These are phyloP conservation scores for Isaurus tuberculatus DNA, from an alignment of 92 coral and sea anemone species.

Conservation along the genomic window DNA sequence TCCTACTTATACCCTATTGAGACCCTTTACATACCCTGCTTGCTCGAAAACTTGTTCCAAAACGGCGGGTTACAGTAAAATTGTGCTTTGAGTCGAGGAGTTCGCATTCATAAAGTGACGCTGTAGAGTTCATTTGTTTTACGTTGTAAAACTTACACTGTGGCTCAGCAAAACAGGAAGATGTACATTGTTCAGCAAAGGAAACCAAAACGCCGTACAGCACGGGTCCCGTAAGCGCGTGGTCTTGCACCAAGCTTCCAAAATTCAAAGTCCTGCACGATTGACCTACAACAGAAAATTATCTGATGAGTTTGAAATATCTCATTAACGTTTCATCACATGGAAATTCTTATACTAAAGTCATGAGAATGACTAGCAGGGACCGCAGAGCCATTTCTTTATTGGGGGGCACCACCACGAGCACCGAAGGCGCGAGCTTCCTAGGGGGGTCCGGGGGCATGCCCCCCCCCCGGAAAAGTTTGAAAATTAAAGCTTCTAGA, in stretches of 20 bases:
- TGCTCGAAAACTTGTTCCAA: slow-evolving; percentile 19
- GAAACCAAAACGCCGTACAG: not conserved
- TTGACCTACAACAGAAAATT: not conserved
- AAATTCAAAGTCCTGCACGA: slow-evolving; percentile 12
- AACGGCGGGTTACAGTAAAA: not conserved
- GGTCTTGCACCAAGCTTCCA: not conserved
- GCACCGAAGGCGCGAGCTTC: too few relatives aligned
- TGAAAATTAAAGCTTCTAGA: too few relatives aligned
- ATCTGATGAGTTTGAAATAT: too few relatives aligned
- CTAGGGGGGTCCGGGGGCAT: too few relatives aligned
- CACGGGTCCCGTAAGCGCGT: not conserved
- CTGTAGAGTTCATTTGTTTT: not conserved
- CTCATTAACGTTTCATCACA: too few relatives aligned
- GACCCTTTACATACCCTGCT: not conserved
- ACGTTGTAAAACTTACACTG: slow-evolving; percentile 4
- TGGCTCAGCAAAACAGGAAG: slow-evolving; percentile 3
- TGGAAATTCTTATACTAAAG: too few relatives aligned
- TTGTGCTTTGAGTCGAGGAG: not conserved
- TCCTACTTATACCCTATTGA: not conserved
- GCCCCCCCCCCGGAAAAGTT: too few relatives aligned
- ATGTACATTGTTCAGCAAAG: slow-evolving; percentile 21
- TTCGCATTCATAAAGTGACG: not conserved
- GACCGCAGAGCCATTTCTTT: too few relatives aligned
- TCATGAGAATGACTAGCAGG: too few relatives aligned
- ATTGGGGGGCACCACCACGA: too few relatives aligned